Evolutionary conservation across 2,113 vertebrate species (phyloP), one percentile per base, ranked within the genome.

Genomic region (Collichthys lucidus): DNA sequence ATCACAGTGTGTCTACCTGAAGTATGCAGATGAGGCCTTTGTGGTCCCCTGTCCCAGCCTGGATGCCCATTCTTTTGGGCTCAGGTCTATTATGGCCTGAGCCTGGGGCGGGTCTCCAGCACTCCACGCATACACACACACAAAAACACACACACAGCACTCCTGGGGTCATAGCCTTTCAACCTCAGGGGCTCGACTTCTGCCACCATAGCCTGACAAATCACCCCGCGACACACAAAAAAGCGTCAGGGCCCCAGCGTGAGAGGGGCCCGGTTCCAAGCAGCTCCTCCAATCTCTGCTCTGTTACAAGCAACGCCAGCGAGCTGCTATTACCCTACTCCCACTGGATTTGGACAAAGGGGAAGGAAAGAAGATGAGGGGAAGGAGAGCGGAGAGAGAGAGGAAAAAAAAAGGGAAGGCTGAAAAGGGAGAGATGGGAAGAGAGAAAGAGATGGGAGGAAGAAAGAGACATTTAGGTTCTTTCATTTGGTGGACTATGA

Each of bases 81-180:
- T 89, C 89, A 94, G 84, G 93, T 96, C 96, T 95, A 96, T 96
- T 95, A 96, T 94, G 95, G 94, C 95, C 95, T 95, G 96, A 96
- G 96, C 92, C 95, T 83, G 92, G 95, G 94, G 95, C 95, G 93
- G 88, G 79, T 85, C 94, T 94, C 92, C 77, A 35, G 66, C 75
- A 84, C 82, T 83, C 61, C 68, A 73, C 31, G 73, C 79, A 77
- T 42, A 68, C 68, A 83, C 78, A 73, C 70, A 84, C 66, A 75
- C 71, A 85, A 86, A 86, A 16, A 82, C 77, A 86, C 73, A 76
- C 68, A 81, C 66, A 44, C 94, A 96, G 94, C 96, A 96, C 96
- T 97, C 94, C 95, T 96, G 95, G 96, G 98, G 98, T 98, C 97
- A 97, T 95, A 97, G 97, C 97, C 97, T 99, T 98, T 99, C 96